Percentiles rank a stretch among this genome's conserved stretches.
Conservation (phyloP, 2,113 vertebrate species). For the Rhipidura dahli region DNA sequence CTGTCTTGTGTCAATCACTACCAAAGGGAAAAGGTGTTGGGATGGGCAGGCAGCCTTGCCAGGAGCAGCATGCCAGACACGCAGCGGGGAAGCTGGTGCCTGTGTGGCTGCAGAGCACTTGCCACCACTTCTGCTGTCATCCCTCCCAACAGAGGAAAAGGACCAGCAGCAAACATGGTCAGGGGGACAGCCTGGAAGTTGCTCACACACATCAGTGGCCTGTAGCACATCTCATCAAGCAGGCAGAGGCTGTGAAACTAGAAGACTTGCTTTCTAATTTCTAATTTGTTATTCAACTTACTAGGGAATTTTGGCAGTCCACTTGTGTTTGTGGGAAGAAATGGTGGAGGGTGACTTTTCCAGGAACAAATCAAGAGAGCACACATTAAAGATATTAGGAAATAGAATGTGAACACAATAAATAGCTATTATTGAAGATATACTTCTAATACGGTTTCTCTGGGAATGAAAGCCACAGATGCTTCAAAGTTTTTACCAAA, state of each 20-base stretch:
- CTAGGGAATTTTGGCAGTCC: neutral
- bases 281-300: neutral
- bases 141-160: fast-evolving
- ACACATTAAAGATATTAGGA: neutral
- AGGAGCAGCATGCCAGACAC: neutral
- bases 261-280: neutral
- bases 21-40: neutral
- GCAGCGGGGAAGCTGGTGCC: neutral
- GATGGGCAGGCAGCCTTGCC: neutral
- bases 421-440: neutral
- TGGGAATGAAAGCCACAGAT: neutral
- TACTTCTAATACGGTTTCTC: neutral
- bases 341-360: neutral
- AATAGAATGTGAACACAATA: neutral
- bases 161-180: neutral
- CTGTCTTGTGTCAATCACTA: conserved; percentile 42
- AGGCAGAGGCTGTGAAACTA: neutral
- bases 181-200: neutral
- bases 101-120: neutral
- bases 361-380: neutral
- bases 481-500: neutral
- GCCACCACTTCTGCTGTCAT: neutral
- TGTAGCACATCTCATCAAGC: fast-evolving
- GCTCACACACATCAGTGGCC: neutral
- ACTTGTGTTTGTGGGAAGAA: neutral